Conservation (phyloP, 1,140 invertebrate species). For the Holcopasites calliopsidis region DNA sequence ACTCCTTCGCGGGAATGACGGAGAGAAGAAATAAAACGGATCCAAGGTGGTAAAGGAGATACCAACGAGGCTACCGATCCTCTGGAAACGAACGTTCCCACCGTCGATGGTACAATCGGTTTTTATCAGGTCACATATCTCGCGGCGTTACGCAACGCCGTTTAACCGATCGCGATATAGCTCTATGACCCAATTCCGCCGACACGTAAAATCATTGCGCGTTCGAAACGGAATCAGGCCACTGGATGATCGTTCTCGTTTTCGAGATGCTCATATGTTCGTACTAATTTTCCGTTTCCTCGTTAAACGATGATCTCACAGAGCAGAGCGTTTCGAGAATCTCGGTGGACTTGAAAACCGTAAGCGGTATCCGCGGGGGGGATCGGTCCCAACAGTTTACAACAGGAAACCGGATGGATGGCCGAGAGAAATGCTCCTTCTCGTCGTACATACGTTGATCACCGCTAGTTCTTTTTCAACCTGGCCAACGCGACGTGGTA, state of each 20-base stretch:
- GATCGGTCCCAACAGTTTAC: no score
- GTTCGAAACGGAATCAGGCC: slow-evolving; percentile 12
- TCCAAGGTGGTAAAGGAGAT: slow-evolving; percentile 1
- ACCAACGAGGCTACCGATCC: slow-evolving; percentile 23
- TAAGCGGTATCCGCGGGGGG: no score
- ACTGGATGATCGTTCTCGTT: background rate
- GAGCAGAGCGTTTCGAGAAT: no score
- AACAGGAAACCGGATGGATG: background rate
- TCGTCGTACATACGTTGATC: background rate
- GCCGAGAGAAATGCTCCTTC: background rate
- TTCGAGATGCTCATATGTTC: background rate
- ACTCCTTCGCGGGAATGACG: background rate
- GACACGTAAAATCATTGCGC: slow-evolving; percentile 37
- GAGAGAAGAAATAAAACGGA: background rate
- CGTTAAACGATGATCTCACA: background rate
- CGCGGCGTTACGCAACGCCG: slow-evolving; percentile 31
- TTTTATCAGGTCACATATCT: slow-evolving; percentile 45
- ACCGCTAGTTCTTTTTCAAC: background rate
- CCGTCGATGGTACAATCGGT: slow-evolving; percentile 36
- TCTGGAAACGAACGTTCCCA: slow-evolving; percentile 33
- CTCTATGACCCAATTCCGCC: slow-evolving; percentile 32
- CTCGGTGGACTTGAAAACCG: no score
- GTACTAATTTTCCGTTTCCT: background rate
- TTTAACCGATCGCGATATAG: slow-evolving; percentile 38
- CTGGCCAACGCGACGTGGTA: background rate